Evolutionary conservation across 2,797 vertebrate species (phyloP), one percentile per base, ranked within the genome.

Genomic region (Sciurus carolinensis): DNA sequence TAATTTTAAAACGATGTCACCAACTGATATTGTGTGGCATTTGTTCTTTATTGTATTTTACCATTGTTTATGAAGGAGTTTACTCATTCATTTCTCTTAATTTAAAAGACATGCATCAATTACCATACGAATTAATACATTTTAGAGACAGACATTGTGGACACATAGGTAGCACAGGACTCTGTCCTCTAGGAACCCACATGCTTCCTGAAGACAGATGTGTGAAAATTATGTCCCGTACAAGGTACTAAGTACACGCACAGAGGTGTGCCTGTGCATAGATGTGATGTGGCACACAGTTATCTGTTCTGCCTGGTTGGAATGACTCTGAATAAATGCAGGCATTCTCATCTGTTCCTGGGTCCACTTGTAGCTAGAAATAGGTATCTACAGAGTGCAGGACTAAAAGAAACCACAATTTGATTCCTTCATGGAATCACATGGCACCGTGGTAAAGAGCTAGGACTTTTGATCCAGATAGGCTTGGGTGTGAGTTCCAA

Each of bases 1-100:
- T 85, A 42, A 76, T 92, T 95, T 92, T 42, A 77, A 96, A 94
- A 90, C 4, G 20, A 90, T 76, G 44, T 10, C 64, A 71, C 57
- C 17, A 73, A 39, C 7, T n/a, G 50, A 92, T 1, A 69, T 36
- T 57, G 15, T 36, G 13, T 9, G 86, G 26, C 36, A 86, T 36
- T 59, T 93, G 9, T 54, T 95, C 62, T 88, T 66, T 72, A 52
- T 0, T 54, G 17, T 30, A 80, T 54, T 94, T 81, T 88, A 54
- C 22, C 73, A 47, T 30, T 87, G 77, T 33, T 69, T 92, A 50
- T 94, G n/a, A 71, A 81, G 77, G 4, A 83, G 64, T 81, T 93
- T 50, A 67, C 75, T 83, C n/a, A 54, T 66, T 95, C 44, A 54
- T 85, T 95, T 83, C 59, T 82, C 83, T 87, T 39, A 75, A 57